Percentiles rank a stretch among this genome's conserved stretches.
Evolutionary conservation across 2,113 vertebrate genomes (phyloP).

Genomic region (Notothenia rossii): DNA sequence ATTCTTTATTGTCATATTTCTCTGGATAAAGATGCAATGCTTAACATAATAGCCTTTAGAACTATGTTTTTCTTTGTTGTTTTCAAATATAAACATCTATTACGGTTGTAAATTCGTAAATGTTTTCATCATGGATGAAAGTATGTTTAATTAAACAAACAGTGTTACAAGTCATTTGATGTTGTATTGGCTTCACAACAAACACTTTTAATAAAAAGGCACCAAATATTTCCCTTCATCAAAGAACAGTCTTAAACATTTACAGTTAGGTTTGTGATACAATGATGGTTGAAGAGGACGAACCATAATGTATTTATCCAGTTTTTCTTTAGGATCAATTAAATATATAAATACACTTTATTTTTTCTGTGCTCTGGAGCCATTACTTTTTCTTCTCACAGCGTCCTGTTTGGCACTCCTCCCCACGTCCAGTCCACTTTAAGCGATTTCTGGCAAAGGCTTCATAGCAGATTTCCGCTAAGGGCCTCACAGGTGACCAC

Average conservation of each 20-base stretch:
- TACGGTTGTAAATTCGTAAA: not conserved
- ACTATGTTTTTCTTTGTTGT: not conserved
- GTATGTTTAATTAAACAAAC: not conserved
- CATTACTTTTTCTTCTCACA: conserved; percentile 70
- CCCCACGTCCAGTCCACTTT: conserved; percentile 77
- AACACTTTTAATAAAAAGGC: not conserved
- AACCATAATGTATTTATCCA: not conserved
- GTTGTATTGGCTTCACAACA: not conserved
- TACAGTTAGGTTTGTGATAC: not conserved
- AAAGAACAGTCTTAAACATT: not conserved
- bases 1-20: too few species aligned
- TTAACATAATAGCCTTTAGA: too few species aligned
- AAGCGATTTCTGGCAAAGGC: conserved; percentile 77
- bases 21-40: too few species aligned
- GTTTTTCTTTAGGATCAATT: not conserved
- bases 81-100: not conserved
- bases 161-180: not conserved
- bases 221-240: not conserved
- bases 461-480: conserved; percentile 73
- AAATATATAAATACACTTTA: not conserved
- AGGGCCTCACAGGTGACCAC: conserved; percentile 69
- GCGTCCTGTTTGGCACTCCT: conserved; percentile 59
- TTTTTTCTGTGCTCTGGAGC: conserved; percentile 4
- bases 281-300: not conserved
- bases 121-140: not conserved